A percentile compares a stretch with the other conserved stretches of the same genome.
These are phyloP conservation scores for Troides aeacus DNA, from an alignment of 2,888 invertebrate species.

Conservation along the genomic window DNA sequence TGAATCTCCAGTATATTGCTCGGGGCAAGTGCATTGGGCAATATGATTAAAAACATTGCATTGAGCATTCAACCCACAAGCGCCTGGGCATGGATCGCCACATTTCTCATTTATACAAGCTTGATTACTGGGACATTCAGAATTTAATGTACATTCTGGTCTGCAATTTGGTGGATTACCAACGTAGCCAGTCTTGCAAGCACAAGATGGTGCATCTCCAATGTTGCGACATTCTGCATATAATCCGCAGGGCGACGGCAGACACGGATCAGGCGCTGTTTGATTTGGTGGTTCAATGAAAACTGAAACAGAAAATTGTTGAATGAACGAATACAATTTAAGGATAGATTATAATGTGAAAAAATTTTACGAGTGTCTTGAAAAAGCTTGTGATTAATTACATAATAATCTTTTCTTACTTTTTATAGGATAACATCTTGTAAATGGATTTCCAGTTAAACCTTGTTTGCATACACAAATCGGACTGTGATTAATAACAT, in stretches of 20 bases:
- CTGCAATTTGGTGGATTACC: slow-evolving; percentile 85
- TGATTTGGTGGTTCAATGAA: slow-evolving; percentile 52
- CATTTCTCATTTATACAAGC: slow-evolving; percentile 84
- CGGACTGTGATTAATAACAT: slow-evolving; percentile 84
- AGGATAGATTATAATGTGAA: background rate
- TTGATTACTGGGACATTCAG: slow-evolving; percentile 83
- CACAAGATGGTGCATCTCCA: slow-evolving; percentile 80
- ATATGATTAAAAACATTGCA: slow-evolving; percentile 82
- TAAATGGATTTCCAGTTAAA: slow-evolving; percentile 88
- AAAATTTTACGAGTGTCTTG: background rate
- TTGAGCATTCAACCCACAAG: slow-evolving; percentile 81
- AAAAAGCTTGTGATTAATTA: background rate
- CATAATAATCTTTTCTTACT: slow-evolving; percentile 46
- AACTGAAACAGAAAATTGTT: slow-evolving; percentile 42
- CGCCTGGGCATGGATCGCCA: slow-evolving; percentile 84
- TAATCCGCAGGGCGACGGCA: slow-evolving; percentile 84
- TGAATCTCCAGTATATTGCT: slow-evolving; percentile 81
- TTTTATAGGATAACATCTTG: slow-evolving; percentile 83
- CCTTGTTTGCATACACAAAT: slow-evolving; percentile 87
- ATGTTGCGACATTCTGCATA: slow-evolving; percentile 82
- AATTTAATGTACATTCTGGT: slow-evolving; percentile 84
- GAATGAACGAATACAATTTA: background rate
- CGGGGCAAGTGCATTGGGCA: slow-evolving; percentile 82
- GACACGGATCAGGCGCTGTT: slow-evolving; percentile 77
- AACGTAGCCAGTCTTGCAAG: slow-evolving; percentile 79